Base-by-base conservation (phyloP, 2,888 invertebrate genomes). In the Parthenolecanium corni region DNA sequence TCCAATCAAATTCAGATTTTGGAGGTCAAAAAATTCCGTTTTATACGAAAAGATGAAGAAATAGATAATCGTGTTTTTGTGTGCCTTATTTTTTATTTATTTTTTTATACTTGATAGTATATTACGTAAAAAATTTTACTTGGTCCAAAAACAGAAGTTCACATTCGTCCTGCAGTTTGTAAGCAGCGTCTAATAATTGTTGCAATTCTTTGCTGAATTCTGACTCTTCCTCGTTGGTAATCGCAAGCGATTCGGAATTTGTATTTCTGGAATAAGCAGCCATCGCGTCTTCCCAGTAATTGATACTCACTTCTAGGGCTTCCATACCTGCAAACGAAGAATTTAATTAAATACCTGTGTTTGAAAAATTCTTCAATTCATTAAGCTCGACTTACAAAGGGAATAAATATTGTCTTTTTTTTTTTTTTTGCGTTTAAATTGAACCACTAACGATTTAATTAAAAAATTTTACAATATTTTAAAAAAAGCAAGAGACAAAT, bases 211-310 rank as follows among this genome's bases (percentile, higher is more conserved):
- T 79, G 70, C 84, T 85, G 75, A 91, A 91, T 72, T 86, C 87
- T 0, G 89, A 86, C 72, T 91, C 91, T 73, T 91, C 90, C 71
- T 89, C 89, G 21, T 87, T 85, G 11, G 88, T 84, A 67, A 89
- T 79, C 36, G 85, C 82, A 51, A 84, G 76, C 1, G 84, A 79
- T 25, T 72, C 73, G 44, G 74, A 74, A 11, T 64, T 64, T 69
- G 81, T 78, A 71, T 80, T 78, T 66, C 74, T 72, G 18, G 81
- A 76, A 72, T 90, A 90, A 42, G 87, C 82, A 0, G 86, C 83
- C 67, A 95, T 76, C 12, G 94, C 93, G 75, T 95, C 93, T 74
- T 96, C 94, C 94, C 94, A 95, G 73, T 87, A 90, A 72, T 86
- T 88, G 68, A 95, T 87, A 66, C 91, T 90, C 18, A 87, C 86